Evolutionary conservation across 2,797 vertebrate genomes (phyloP).

Genomic region (Valencia hispanica): DNA sequence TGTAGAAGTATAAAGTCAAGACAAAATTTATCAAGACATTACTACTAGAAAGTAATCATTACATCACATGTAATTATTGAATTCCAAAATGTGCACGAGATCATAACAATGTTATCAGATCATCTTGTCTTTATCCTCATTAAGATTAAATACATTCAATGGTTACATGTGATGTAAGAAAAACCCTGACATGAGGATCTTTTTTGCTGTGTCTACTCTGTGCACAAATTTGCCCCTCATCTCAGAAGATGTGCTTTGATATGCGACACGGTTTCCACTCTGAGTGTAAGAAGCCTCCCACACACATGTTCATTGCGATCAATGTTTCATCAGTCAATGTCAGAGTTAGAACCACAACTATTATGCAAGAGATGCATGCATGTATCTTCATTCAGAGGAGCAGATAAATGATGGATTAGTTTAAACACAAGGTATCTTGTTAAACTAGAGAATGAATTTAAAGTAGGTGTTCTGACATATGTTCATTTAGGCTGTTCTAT

Average conservation of each 20-base stretch:
- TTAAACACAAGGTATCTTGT: conserved; percentile 16
- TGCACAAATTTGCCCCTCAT: conserved; percentile 14
- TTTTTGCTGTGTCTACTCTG: not conserved
- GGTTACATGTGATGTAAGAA: too few relatives aligned
- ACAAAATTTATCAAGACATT: too few relatives aligned
- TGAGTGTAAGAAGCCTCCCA: not conserved
- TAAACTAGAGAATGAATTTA: conserved; percentile 18
- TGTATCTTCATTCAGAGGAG: conserved; percentile 21
- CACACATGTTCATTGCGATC: conserved; percentile 54
- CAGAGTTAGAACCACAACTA: conserved; percentile 17
- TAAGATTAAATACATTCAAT: too few relatives aligned
- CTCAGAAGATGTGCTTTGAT: conserved; percentile 27
- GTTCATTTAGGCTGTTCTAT: conserved; percentile 32
- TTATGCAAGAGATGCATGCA: not conserved
- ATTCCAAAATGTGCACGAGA: too few relatives aligned
- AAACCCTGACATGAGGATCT: not conserved
- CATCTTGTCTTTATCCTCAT: too few relatives aligned
- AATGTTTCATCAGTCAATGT: conserved; percentile 62
- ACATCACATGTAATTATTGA: too few relatives aligned
- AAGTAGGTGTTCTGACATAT: conserved; percentile 45
- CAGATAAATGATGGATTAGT: conserved; percentile 57
- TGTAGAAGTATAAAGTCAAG: too few relatives aligned
- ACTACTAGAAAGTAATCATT: too few relatives aligned
- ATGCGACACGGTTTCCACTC: conserved; percentile 11
- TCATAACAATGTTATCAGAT: too few relatives aligned